These are phyloP conservation scores for Eremophila alpestris DNA, from an alignment of 2,797 vertebrate species.

Conservation along the genomic window DNA sequence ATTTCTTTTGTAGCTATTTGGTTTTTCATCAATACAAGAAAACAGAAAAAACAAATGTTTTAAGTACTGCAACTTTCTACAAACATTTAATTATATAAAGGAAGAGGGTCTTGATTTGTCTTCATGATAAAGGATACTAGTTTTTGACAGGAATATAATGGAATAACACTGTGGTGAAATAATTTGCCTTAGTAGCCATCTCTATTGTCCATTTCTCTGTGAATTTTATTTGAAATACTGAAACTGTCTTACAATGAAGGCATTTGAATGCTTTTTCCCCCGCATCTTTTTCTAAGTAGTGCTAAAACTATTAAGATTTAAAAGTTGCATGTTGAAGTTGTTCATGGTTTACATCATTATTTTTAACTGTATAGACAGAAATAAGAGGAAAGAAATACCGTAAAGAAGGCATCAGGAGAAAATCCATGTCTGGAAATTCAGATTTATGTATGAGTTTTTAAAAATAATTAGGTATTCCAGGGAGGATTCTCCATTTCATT, in stretches of 20 bases:
- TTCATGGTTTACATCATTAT: not conserved
- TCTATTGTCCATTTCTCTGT: not conserved
- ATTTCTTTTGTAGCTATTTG: not conserved
- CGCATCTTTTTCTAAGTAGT: not conserved
- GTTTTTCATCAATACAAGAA: not conserved
- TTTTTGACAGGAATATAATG: not conserved
- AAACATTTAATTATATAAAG: not conserved
- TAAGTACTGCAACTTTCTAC: not conserved
- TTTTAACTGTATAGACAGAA: not conserved
- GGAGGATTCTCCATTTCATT: not conserved
- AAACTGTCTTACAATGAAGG: not conserved
- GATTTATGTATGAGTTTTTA: not conserved
- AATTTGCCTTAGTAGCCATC: not conserved
- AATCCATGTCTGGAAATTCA: not conserved
- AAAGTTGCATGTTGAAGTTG: not conserved
- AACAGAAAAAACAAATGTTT: not conserved
- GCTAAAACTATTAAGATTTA: not conserved
- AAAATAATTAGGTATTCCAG: not conserved
- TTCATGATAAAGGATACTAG: not conserved
- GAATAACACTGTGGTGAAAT: not conserved
- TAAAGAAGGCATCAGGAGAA: not conserved
- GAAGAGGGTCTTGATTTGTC: not conserved
- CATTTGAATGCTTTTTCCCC: not conserved
- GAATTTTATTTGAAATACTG: not conserved
- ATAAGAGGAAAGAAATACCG: not conserved